Conservation (phyloP, 2,888 invertebrate genomes). For the Cecidostiba fungosa region DNA sequence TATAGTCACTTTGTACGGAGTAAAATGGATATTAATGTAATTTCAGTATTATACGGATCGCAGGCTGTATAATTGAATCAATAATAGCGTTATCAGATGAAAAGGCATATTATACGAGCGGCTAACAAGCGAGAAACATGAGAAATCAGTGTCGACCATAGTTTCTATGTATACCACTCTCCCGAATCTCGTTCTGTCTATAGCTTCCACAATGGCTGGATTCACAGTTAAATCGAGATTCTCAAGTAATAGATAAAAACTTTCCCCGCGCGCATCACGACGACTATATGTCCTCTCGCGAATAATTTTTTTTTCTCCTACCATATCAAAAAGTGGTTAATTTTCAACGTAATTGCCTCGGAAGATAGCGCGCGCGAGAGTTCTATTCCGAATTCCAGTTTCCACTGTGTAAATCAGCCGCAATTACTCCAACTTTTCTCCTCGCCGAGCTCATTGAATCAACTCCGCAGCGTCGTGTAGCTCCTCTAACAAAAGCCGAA, state of each 20-base stretch:
- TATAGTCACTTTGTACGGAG: neutral
- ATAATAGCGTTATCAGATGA: neutral
- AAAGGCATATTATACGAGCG: neutral
- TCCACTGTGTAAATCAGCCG: neutral
- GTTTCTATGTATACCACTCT: neutral
- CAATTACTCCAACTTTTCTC: conserved; percentile 18
- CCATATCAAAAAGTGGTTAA: neutral
- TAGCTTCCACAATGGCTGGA: conserved; percentile 41
- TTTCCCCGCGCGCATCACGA: neutral
- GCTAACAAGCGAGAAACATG: conserved; percentile 1
- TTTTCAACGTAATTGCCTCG: neutral
- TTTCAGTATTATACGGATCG: neutral
- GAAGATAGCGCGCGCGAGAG: neutral
- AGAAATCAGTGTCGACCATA: too few species aligned
- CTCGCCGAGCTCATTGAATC: neutral
- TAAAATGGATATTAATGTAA: neutral
- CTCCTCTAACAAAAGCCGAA: neutral
- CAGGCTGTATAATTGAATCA: neutral
- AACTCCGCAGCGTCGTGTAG: neutral
- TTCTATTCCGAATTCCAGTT: neutral
- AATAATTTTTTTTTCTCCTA: conserved; percentile 39
- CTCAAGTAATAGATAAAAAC: conserved; percentile 26
- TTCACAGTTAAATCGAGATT: conserved; percentile 25
- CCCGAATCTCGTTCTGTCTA: conserved; percentile 9
- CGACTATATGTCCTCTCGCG: neutral